Percentiles rank a stretch among this genome's conserved stretches.
Evolutionary conservation across 2,113 vertebrate species (phyloP).

Genomic region (Ammodytes dubius): DNA sequence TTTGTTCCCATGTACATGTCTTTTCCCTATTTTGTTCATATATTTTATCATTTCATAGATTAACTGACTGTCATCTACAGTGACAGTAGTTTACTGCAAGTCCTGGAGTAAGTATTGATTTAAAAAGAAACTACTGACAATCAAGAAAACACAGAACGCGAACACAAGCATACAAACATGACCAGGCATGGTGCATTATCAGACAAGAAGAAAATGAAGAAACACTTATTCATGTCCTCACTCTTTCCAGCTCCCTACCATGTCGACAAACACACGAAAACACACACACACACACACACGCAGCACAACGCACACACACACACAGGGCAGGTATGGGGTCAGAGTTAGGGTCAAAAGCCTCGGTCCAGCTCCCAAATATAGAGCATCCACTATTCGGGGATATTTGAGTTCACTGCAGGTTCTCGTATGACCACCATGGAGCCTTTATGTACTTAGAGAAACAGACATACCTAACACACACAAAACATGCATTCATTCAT

Average conservation of each 20-base stretch:
- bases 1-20: too few species aligned
- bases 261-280: slow-evolving; percentile 11
- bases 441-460: slow-evolving; percentile 62
- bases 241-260: slow-evolving; percentile 13
- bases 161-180: slow-evolving; percentile 13
- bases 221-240: slow-evolving; percentile 5
- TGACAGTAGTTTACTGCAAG: neutral
- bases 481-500: slow-evolving; percentile 64
- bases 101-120: neutral
- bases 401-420: slow-evolving; percentile 57
- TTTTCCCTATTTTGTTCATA: too few species aligned
- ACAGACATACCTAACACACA: slow-evolving; percentile 67
- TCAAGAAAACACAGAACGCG: neutral
- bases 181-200: too few species aligned
- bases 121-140: neutral
- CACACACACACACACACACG: too few species aligned
- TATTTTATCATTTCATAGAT: neutral
- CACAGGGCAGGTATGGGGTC: slow-evolving; percentile 81
- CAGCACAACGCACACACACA: slow-evolving; percentile 28
- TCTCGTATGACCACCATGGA: slow-evolving; percentile 71
- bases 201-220: too few species aligned
- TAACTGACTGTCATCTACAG: neutral
- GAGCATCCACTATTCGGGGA: slow-evolving; percentile 73
- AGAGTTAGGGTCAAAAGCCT: slow-evolving; percentile 71
- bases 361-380: slow-evolving; percentile 84